Conservation (phyloP, 2,113 vertebrate species). For the Nannobrachium achirus region DNA sequence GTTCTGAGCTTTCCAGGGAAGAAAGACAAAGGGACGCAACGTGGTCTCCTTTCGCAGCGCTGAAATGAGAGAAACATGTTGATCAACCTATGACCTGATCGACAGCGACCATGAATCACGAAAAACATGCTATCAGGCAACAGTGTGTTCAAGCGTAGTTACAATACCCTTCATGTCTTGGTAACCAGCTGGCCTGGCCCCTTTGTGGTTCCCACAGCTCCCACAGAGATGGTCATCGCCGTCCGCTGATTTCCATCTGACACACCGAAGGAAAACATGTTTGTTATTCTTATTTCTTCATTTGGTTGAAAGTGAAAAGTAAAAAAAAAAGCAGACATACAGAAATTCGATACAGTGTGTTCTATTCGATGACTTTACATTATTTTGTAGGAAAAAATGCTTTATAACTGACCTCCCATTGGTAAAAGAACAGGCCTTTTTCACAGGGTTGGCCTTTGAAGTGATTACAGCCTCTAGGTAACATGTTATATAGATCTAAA, state of each 20-base stretch:
- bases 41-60: slow-evolving; percentile 17
- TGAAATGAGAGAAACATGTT: slow-evolving; percentile 26
- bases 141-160: not conserved
- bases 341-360: too few species aligned
- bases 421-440: slow-evolving; percentile 32
- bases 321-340: too few species aligned
- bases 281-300: not conserved
- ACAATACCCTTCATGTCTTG: not conserved
- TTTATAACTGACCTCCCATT: slow-evolving; percentile 22
- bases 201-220: slow-evolving; percentile 17
- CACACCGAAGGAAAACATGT: not conserved
- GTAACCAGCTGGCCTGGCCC: not conserved
- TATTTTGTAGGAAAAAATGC: not conserved
- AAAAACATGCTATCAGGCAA: not conserved
- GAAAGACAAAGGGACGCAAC: slow-evolving; percentile 36
- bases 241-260: slow-evolving; percentile 58
- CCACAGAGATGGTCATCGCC: slow-evolving; percentile 24
- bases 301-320: not conserved
- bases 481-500: slow-evolving; percentile 46
- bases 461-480: slow-evolving; percentile 39
- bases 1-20: not conserved
- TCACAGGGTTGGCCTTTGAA: not conserved
- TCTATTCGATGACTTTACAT: too few species aligned
- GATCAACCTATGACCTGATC: not conserved
- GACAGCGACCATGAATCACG: not conserved